A percentile compares a stretch with the other conserved stretches of the same genome.
Conservation (phyloP, 2,113 vertebrate genomes). For the Vulpes ferrilata region DNA sequence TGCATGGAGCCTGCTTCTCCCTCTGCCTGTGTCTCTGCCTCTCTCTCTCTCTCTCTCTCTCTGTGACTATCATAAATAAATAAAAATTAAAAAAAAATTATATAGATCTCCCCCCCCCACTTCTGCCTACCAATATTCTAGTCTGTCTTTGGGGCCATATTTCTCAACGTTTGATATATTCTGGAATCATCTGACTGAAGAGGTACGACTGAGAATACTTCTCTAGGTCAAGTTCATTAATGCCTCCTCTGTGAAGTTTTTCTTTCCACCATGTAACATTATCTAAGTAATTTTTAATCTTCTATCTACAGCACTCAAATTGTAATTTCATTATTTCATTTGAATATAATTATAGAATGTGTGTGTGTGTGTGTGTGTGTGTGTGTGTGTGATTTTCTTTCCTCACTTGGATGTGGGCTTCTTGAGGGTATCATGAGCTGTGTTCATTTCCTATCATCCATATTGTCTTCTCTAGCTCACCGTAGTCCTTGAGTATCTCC, state of each 20-base stretch:
- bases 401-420: background rate
- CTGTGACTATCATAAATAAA: too few species aligned
- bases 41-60: too few species aligned
- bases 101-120: background rate
- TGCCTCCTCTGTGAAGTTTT: background rate
- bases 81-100: too few species aligned
- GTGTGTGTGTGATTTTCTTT: background rate
- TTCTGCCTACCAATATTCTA: background rate
- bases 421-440: background rate
- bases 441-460: background rate
- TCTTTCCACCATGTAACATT: background rate
- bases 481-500: background rate
- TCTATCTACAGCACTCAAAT: background rate
- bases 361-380: background rate
- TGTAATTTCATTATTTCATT: background rate
- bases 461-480: background rate
- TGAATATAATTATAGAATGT: background rate
- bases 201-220: accelerated
- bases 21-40: too few species aligned
- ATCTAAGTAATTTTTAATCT: background rate
- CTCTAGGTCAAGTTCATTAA: background rate
- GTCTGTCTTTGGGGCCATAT: background rate
- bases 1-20: too few species aligned
- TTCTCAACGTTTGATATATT: background rate
- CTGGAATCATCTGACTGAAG: background rate